These are phyloP conservation scores for Terrapene triunguis DNA, from an alignment of 2,113 vertebrate genomes.

Conservation along the genomic window DNA sequence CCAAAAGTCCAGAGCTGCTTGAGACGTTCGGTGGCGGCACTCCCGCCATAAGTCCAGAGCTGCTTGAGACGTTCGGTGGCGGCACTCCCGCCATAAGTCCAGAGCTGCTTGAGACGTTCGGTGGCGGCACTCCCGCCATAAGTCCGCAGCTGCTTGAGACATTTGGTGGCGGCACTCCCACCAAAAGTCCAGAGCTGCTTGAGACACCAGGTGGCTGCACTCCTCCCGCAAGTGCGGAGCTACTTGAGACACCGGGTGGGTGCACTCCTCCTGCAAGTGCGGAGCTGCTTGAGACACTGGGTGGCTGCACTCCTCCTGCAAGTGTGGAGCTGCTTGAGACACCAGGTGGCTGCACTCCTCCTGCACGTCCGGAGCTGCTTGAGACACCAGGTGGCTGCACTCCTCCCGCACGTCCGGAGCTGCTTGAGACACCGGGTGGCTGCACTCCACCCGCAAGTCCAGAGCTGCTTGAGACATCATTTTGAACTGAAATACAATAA, in stretches of 20 bases:
- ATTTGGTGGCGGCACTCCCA: constrained; percentile 86
- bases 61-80: constrained; percentile 80
- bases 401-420: constrained; percentile 77
- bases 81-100: constrained; percentile 92
- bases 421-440: constrained; percentile 79
- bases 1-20: constrained; percentile 78
- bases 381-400: constrained; percentile 76
- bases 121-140: constrained; percentile 77
- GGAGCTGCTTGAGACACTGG: constrained; percentile 79
- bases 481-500: constrained; percentile 86
- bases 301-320: constrained; percentile 74
- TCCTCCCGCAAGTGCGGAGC: constrained; percentile 77
- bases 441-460: constrained; percentile 90
- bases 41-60: constrained; percentile 77
- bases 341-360: constrained; percentile 86
- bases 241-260: constrained; percentile 75
- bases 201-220: constrained; percentile 75
- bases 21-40: constrained; percentile 78
- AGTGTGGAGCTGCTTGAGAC: constrained; percentile 77
- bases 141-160: constrained; percentile 80
- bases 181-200: constrained; percentile 83
- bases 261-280: constrained; percentile 81
- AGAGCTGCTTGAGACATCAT: constrained; percentile 83
- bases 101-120: constrained; percentile 79
- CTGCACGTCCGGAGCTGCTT: constrained; percentile 85